Conservation (phyloP, 2,113 vertebrate species). For the Pelmatolapia mariae region DNA sequence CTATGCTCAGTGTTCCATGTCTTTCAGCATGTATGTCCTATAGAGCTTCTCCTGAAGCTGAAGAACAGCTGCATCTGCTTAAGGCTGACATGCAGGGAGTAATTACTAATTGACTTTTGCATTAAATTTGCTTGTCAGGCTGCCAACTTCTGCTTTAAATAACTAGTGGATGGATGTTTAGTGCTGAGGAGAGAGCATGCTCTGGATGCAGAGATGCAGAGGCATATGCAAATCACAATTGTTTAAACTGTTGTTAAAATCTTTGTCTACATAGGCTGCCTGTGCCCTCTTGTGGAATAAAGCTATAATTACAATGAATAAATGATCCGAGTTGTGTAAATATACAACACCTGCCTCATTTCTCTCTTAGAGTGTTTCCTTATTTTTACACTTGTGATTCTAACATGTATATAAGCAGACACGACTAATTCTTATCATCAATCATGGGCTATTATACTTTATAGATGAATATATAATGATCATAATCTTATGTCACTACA, state of each 20-base stretch:
- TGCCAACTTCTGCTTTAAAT: conserved; percentile 6
- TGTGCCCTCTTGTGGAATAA: conserved; percentile 59
- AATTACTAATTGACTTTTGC: conserved; percentile 45
- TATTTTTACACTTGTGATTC: background rate
- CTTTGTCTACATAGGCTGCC: background rate
- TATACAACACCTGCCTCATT: background rate
- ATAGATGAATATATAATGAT: background rate
- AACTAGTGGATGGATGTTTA: background rate
- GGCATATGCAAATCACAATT: background rate
- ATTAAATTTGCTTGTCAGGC: conserved; percentile 39
- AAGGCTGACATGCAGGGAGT: conserved; percentile 21
- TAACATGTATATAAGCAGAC: background rate
- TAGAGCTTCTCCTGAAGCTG: background rate
- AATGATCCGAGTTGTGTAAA: background rate
- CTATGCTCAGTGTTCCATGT: conserved; percentile 3
- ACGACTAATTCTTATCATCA: background rate
- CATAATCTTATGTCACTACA: background rate
- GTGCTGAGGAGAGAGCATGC: background rate
- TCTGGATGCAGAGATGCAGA: background rate
- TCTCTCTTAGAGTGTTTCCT: background rate
- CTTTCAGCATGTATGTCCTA: conserved; percentile 20
- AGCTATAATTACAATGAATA: background rate
- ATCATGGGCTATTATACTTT: background rate
- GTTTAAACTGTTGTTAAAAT: background rate
- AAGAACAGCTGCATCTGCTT: conserved; percentile 46